phyloP scores from a whole-genome alignment of 1,140 invertebrate species.

The Trissolcus basalis region DNA sequence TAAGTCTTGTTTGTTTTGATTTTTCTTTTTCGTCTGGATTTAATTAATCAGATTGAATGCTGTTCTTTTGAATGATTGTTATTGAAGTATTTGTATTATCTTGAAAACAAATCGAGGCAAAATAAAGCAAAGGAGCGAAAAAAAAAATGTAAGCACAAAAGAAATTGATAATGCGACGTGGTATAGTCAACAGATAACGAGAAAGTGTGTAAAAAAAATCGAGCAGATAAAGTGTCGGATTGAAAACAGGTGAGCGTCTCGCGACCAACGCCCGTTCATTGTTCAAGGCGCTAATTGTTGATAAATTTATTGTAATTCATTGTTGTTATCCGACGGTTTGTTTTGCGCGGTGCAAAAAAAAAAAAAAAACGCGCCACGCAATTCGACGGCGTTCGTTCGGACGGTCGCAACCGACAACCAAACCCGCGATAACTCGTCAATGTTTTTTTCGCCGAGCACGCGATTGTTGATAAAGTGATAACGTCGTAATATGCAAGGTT shows the following conservation, averaged over 20 bases:
- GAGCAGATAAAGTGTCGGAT: slow-evolving; percentile 70
- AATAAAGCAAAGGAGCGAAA: slow-evolving; percentile 11
- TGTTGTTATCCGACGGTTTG: not conserved
- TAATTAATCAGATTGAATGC: no score
- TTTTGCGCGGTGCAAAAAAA: no score
- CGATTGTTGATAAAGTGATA: slow-evolving; percentile 37
- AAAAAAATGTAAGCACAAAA: slow-evolving; percentile 62
- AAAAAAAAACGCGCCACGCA: no score
- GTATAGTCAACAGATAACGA: slow-evolving; percentile 69
- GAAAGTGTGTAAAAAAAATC: slow-evolving; percentile 70
- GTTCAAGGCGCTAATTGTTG: slow-evolving; percentile 49
- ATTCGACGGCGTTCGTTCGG: no score
- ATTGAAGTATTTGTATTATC: no score
- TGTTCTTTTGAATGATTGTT: no score
- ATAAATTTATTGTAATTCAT: slow-evolving; percentile 15
- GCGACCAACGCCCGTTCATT: slow-evolving; percentile 70
- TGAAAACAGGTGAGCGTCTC: slow-evolving; percentile 71
- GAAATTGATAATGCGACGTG: slow-evolving; percentile 75
- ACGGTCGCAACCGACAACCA: no score
- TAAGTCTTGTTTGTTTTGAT: no score
- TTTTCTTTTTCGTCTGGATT: no score
- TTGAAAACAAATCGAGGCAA: not conserved
- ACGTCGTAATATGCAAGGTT: slow-evolving; percentile 35
- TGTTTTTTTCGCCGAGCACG: not conserved
- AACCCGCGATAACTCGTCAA: not conserved